A percentile compares a stretch with the other conserved stretches of the same genome.
These are phyloP conservation scores for Omphaloscelis lunosa DNA, from an alignment of 2,888 invertebrate genomes.

Conservation along the genomic window DNA sequence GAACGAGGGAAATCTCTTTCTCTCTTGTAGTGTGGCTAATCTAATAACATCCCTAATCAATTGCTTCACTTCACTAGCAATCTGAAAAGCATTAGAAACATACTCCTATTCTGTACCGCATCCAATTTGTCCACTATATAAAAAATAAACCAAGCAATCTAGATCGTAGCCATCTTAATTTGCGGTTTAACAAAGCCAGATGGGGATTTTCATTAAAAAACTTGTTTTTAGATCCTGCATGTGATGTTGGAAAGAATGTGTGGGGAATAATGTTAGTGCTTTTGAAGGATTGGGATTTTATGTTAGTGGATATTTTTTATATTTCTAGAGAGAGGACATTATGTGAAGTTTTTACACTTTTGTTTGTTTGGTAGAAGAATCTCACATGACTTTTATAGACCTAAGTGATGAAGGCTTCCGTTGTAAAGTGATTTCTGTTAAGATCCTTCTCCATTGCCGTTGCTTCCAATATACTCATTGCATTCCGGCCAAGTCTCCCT, in stretches of 20 bases:
- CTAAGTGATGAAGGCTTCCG: not conserved
- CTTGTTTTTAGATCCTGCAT: slow-evolving; percentile 48
- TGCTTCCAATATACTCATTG: not conserved
- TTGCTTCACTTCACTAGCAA: slow-evolving; percentile 32
- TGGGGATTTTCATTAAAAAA: slow-evolving; percentile 58
- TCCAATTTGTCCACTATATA: slow-evolving; percentile 59
- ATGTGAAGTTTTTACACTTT: not conserved
- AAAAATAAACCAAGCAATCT: slow-evolving; percentile 62
- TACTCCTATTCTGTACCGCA: slow-evolving; percentile 32
- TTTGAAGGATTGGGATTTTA: slow-evolving; percentile 16
- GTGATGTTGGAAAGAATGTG: slow-evolving; percentile 41
- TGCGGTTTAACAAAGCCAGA: slow-evolving; percentile 63
- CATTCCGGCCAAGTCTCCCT: not conserved
- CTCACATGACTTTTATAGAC: not conserved
- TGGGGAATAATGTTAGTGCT: slow-evolving; percentile 30
- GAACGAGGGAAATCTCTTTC: not conserved
- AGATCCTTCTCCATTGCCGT: not conserved
- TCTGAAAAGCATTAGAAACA: slow-evolving; percentile 31
- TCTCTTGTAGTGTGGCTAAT: not conserved
- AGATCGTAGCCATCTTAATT: slow-evolving; percentile 61
- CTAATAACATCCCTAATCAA: slow-evolving; percentile 30
- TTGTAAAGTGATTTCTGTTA: not conserved
- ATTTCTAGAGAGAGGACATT: not conserved
- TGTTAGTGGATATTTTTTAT: not conserved
- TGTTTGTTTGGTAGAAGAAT: not conserved